Evolutionary conservation across 2,888 invertebrate species (phyloP).

Genomic region (Drosophila nr. fundita): DNA sequence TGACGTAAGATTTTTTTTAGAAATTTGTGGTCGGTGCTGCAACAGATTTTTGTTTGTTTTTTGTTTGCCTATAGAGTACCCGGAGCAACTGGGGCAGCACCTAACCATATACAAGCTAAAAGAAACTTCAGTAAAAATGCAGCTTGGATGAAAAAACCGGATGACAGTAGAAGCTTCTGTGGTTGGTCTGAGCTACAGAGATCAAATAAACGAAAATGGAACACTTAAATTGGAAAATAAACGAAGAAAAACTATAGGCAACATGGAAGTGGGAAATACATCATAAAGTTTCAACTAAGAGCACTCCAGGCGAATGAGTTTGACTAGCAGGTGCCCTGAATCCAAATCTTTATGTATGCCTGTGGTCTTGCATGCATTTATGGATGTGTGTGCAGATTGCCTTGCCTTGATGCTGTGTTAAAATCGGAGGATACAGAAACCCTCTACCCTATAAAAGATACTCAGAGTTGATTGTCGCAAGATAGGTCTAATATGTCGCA

Average conservation of each 20-base stretch:
- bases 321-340: not conserved
- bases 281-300: not conserved
- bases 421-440: not conserved
- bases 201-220: not conserved
- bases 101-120: not conserved
- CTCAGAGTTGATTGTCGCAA: not conserved
- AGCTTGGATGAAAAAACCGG: not conserved
- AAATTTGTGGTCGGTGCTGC: conserved; percentile 26
- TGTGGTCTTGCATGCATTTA: not conserved
- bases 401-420: not conserved
- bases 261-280: not conserved
- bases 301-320: not conserved
- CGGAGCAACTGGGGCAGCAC: conserved; percentile 19
- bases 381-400: not conserved
- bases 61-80: not conserved
- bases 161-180: conserved; percentile 17
- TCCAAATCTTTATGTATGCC: not conserved
- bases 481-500: too few relatives aligned
- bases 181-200: not conserved
- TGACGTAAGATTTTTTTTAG: conserved; percentile 11
- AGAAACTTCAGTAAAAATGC: not conserved
- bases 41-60: conserved; percentile 8
- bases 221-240: conserved; percentile 1
- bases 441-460: not conserved
- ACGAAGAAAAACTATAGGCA: conserved; percentile 2